Evolutionary conservation across 1,140 invertebrate species (phyloP), one percentile per base, ranked within the genome.

Genomic region (Papilio machaon): DNA sequence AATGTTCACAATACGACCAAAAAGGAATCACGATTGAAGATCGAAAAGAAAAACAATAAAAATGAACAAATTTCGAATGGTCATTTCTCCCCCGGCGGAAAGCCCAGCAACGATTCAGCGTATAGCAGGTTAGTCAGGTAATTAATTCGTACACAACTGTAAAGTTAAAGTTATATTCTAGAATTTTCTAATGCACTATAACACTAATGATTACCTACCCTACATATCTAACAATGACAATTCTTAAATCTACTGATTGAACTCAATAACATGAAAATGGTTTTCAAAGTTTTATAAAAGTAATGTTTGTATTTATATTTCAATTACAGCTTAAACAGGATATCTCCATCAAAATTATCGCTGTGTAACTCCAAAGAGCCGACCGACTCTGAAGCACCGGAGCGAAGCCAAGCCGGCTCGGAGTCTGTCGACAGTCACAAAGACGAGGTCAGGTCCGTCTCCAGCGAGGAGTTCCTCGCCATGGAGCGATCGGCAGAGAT

Each of bases 101-200:
- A 94, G 85, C 83, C 88, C 8, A 91, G 91, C 85, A 91, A 91
- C 76, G 94, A 95, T 85, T 95, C 94, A 67, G 94, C 94, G 82
- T 95, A 95, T 92, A 95, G 94, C 91, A 95, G 94, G 94, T 95
- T 95, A 94, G 94, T 95, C 91, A 94, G 92, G 90, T 94, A 94
- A 94, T 30, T 30, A 43, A 43, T 43, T 43, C 54, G 17, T 58
- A 58, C 54, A 19, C 54, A n/a, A 58, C 17, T 58, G 54, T 58
- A 58, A 19, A 58, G 17, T 58, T 58, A 19, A 19, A 58, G n/a
- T 58, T n/a, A 58, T 10, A 19, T n/a, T 43, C 7, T 19, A 58
- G 54, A 58, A 8, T 52, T 52, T 52, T 58, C 1, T 58, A 58
- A 58, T 58, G 6, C 54, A 58, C n/a, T 19, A 4, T 58, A n/a